phyloP scores from a whole-genome alignment of 2,888 invertebrate genomes.

The Lasioglossum leucozonium region DNA sequence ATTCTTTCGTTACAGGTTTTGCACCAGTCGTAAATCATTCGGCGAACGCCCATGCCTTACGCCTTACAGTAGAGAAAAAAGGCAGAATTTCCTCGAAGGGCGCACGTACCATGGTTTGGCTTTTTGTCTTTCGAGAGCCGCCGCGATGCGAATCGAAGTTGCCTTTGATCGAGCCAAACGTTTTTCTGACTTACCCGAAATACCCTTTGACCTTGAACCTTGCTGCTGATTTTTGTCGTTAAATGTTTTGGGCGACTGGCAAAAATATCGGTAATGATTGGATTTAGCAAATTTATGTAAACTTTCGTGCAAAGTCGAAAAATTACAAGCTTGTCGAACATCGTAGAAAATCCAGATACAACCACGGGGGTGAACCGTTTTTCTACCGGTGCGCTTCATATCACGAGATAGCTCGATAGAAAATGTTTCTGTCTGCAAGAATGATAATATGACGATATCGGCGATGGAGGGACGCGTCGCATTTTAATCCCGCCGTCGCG shows the following conservation, averaged over 20 bases:
- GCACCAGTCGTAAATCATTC: constrained; percentile 41
- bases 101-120: not conserved
- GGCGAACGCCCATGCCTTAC: not conserved
- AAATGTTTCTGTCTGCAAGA: not conserved
- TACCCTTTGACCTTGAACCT: not conserved
- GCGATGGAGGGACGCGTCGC: not conserved
- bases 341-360: not conserved
- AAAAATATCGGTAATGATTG: not conserved
- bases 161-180: not conserved
- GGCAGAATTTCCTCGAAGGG: not conserved
- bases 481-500: constrained; percentile 1
- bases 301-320: no score
- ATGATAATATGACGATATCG: not conserved
- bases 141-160: not conserved
- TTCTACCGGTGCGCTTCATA: not conserved
- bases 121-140: not conserved
- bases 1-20: constrained; percentile 33
- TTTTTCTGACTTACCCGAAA: not conserved
- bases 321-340: no score
- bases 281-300: not conserved
- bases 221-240: not conserved
- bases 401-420: not conserved
- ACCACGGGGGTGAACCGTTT: not conserved
- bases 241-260: not conserved
- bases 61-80: not conserved